Base-by-base conservation (phyloP, 2,113 vertebrate genomes). In the Pachypanchax playfairii region DNA sequence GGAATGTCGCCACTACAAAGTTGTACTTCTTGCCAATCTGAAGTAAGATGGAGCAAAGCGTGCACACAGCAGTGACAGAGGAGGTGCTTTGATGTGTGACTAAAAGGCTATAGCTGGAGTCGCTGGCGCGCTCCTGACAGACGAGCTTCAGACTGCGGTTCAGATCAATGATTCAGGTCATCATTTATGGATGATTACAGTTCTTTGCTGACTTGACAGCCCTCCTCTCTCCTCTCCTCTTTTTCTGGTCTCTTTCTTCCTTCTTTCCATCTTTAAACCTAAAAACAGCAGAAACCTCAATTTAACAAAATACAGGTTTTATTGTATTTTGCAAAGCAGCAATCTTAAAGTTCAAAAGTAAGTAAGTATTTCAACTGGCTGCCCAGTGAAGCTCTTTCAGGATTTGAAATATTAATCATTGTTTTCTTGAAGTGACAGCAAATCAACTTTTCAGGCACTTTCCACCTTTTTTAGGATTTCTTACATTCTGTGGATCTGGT, bases 131-230 rank as follows among this genome's bases (percentile, higher is more conserved):
- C 39, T 69, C 51, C 60, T 79, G 77, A 79, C 79, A 85, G 82
- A 73, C 50, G 51, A 72, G 73, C 53, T 55, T 11, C 70, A 68
- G 55, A 50, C 69, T 71, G 64, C 17, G 70, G 50, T 29, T 77
- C 75, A 78, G 85, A 80, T 83, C 75, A 80, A 73, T 73, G 70
- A 69, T 65, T 75, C 57, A 66, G 4, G 42, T 77, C 84, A 86
- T 86, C 70, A 85, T 72, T 85, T 83, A 79, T 79, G 72, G 70
- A 82, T 87, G 80, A 85, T 70, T 59, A 51, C 56, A 54, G 57
- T 48, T 73, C 70, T 56, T 64, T 73, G 80, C 80, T 84, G 77
- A 84, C 65, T 59, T 36, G 39, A 71, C 74, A 74, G 52, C 41
- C 25, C 47, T 58, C 60, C 42, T 13, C 18, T 33, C 42, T 24